Percentiles rank a stretch among this genome's conserved stretches.
These are phyloP conservation scores for Clinocottus analis DNA, from an alignment of 2,113 vertebrate species.

Conservation along the genomic window DNA sequence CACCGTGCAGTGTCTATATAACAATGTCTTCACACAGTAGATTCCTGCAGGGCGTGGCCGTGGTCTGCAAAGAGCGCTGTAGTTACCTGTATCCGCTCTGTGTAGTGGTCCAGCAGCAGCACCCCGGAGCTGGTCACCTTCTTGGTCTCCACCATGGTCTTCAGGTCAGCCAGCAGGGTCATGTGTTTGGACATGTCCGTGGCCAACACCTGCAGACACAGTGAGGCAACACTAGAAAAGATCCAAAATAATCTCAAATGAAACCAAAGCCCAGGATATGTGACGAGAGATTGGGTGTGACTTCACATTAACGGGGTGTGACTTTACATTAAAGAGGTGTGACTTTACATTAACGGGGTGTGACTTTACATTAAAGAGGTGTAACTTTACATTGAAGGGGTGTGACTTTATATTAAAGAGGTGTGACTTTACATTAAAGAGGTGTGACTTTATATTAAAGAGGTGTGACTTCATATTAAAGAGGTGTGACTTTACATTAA, in stretches of 20 bases:
- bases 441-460: no score
- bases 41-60: no score
- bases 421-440: no score
- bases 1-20: background rate
- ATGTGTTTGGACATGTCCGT: constrained; percentile 97
- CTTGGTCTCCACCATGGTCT: constrained; percentile 97
- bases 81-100: constrained; percentile 89
- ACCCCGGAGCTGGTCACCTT: constrained; percentile 93
- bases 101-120: constrained; percentile 91
- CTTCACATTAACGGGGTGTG: no score
- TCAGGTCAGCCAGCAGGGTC: constrained; percentile 90
- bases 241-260: background rate
- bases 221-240: background rate
- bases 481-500: no score
- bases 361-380: no score
- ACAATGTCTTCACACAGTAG: background rate
- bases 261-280: background rate
- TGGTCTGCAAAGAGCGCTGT: background rate
- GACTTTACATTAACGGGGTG: no score
- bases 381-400: no score
- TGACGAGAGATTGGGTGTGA: background rate
- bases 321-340: no score
- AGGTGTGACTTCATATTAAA: no score
- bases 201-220: constrained; percentile 86
- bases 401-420: no score